phyloP scores from a whole-genome alignment of 2,113 vertebrate genomes.

The Bos javanicus region DNA sequence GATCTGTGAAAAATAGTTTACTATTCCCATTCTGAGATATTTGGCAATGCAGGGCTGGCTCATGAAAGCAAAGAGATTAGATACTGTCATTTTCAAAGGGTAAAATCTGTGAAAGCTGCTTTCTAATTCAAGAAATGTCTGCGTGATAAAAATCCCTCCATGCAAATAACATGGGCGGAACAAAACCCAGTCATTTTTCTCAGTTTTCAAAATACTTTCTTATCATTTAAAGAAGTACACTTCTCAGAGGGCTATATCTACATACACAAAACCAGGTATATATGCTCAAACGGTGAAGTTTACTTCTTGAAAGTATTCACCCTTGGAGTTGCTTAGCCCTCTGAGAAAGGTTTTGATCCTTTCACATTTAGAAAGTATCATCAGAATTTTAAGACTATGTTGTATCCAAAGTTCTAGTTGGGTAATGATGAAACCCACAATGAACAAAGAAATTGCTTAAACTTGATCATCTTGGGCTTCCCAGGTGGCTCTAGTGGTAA shows the following conservation, averaged over 20 bases:
- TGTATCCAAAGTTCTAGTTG: not conserved
- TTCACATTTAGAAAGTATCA: not conserved
- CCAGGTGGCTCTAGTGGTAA: not conserved
- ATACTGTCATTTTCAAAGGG: conserved; percentile 65
- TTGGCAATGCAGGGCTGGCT: conserved; percentile 6
- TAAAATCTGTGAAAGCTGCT: conserved; percentile 51
- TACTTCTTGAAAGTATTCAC: not conserved
- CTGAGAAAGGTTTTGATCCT: not conserved
- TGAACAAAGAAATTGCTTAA: not conserved
- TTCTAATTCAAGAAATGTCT: conserved; percentile 55
- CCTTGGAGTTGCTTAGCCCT: not conserved
- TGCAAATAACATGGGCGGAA: not conserved
- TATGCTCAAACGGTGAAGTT: not conserved
- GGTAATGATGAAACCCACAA: not conserved
- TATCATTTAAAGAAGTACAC: not conserved
- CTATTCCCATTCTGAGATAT: conserved; percentile 46
- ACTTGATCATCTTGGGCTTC: not conserved
- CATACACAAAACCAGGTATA: not conserved
- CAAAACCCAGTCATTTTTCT: conserved; percentile 33
- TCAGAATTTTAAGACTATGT: not conserved
- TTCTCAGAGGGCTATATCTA: not conserved
- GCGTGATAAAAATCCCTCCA: conserved; percentile 45
- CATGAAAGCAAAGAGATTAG: conserved; percentile 52
- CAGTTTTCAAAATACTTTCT: conserved; percentile 44
- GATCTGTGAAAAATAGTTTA: conserved; percentile 58